phyloP scores from a whole-genome alignment of 2,797 vertebrate genomes.

The Falco biarmicus region DNA sequence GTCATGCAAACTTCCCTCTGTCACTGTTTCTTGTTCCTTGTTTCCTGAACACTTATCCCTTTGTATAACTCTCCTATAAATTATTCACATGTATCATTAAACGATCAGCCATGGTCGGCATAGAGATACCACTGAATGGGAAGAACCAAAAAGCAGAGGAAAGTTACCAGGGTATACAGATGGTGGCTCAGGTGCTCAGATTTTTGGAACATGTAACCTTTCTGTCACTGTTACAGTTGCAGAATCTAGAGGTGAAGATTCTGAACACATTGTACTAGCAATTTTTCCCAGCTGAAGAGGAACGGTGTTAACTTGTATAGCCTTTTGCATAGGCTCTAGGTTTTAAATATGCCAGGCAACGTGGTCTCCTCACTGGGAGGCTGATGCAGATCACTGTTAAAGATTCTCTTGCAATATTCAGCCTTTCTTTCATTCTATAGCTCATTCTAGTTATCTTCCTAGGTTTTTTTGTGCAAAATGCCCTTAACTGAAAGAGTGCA shows the following conservation, averaged over 20 bases:
- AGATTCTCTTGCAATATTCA: background rate
- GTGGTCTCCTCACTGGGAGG: too few species aligned
- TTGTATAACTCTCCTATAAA: conserved; percentile 34
- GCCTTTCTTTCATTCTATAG: background rate
- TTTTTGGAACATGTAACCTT: background rate
- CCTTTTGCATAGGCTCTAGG: background rate
- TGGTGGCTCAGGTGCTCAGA: accelerated
- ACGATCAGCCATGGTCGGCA: background rate
- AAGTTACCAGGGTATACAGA: background rate
- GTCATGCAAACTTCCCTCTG: background rate
- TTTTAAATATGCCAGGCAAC: background rate
- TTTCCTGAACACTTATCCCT: conserved; percentile 53
- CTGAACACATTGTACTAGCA: background rate
- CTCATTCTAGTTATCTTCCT: background rate
- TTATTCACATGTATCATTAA: conserved; percentile 20
- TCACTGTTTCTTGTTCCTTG: conserved; percentile 30
- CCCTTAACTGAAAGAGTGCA: accelerated
- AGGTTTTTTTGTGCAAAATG: background rate
- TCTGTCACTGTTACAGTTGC: background rate
- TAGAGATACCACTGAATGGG: background rate
- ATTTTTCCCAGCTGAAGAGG: background rate
- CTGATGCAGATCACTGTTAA: background rate
- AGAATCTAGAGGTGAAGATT: background rate
- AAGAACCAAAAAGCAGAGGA: background rate
- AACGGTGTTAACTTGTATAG: background rate